phyloP scores from a whole-genome alignment of 2,888 invertebrate species.

The Ophioninae sp. region DNA sequence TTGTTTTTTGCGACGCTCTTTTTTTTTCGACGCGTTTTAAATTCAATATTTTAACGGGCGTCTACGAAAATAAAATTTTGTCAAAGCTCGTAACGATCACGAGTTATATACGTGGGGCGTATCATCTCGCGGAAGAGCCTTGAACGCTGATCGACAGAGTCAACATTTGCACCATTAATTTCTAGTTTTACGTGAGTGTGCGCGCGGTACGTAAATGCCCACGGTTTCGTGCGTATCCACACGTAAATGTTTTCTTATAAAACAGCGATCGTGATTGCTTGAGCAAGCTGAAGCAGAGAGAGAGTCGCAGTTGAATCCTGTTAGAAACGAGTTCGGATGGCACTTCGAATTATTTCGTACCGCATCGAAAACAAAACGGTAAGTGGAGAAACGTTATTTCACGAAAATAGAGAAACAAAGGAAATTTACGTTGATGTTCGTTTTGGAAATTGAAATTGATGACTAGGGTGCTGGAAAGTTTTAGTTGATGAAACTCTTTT shows the following conservation, averaged over 20 bases:
- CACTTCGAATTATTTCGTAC: not conserved
- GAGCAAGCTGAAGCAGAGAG: conserved; percentile 44
- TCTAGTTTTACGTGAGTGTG: conserved; percentile 36
- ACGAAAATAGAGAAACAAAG: not conserved
- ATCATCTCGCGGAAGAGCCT: conserved; percentile 64
- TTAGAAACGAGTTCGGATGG: no score
- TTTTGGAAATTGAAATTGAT: no score
- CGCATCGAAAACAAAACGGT: not conserved
- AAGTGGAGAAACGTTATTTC: not conserved
- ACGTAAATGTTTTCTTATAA: conserved; percentile 25
- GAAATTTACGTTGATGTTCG: not conserved
- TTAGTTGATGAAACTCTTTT: no score
- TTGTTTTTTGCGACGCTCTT: no score
- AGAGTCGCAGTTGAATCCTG: conserved; percentile 49
- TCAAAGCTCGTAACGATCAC: conserved; percentile 32
- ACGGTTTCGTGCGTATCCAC: not conserved
- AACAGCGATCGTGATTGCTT: conserved; percentile 61
- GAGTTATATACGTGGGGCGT: conserved; percentile 52
- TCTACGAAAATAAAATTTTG: conserved; percentile 12
- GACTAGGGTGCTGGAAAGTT: no score
- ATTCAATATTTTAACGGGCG: conserved; percentile 35
- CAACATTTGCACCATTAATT: conserved; percentile 74
- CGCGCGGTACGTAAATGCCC: not conserved
- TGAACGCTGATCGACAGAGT: conserved; percentile 69
- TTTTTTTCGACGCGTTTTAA: not conserved